These are phyloP conservation scores for Tupaia tana DNA, from an alignment of 2,113 vertebrate species.

Conservation along the genomic window DNA sequence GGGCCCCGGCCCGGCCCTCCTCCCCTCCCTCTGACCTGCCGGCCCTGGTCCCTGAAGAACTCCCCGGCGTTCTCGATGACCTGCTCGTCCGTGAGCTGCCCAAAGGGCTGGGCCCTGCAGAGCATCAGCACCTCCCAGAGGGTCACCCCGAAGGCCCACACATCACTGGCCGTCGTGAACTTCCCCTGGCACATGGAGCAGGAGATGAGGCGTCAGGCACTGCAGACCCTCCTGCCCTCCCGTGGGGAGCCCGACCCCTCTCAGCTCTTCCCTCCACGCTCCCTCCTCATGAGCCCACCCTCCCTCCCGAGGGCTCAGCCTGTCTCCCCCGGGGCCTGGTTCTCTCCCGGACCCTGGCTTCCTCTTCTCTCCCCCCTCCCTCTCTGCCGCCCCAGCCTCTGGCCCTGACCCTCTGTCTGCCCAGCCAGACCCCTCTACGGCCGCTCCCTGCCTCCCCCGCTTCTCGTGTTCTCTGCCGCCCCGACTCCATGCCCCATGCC, in stretches of 20 bases:
- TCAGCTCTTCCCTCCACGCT: no score
- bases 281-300: no score
- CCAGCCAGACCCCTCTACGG: background rate
- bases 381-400: background rate
- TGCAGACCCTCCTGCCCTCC: background rate
- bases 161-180: conserved; percentile 95
- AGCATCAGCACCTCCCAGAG: conserved; percentile 96
- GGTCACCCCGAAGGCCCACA: conserved; percentile 96
- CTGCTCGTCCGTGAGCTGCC: conserved; percentile 93
- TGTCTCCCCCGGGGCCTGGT: background rate
- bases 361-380: background rate
- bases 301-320: background rate
- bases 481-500: background rate
- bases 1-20: background rate
- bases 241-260: background rate
- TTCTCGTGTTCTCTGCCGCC: background rate
- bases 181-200: conserved; percentile 89
- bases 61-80: conserved; percentile 96
- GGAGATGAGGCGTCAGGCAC: background rate
- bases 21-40: conserved; percentile 88
- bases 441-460: background rate
- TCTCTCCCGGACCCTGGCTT: background rate
- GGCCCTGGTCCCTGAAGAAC: conserved; percentile 94
- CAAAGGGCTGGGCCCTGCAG: conserved; percentile 95
- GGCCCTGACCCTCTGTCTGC: background rate